phyloP scores from a whole-genome alignment of 1,140 invertebrate genomes.

The Formica selysi region DNA sequence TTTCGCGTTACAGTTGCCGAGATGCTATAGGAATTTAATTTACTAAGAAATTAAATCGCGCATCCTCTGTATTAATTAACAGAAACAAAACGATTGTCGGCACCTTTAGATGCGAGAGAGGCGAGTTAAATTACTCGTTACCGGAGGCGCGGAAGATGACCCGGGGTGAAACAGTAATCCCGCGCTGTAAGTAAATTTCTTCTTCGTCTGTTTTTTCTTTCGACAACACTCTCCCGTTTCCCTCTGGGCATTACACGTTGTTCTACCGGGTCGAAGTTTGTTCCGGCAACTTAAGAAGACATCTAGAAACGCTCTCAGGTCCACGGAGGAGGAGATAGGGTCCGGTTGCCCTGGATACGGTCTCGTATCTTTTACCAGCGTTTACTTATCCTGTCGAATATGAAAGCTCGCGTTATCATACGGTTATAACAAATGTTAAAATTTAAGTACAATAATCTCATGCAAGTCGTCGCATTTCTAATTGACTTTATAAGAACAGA shows the following conservation, averaged over 20 bases:
- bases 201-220: constrained; percentile 70
- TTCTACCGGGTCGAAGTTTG: constrained; percentile 78
- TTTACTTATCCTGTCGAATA: constrained; percentile 72
- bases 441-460: constrained; percentile 18
- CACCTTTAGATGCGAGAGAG: constrained; percentile 28
- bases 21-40: constrained; percentile 54
- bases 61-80: constrained; percentile 50
- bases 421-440: constrained; percentile 46
- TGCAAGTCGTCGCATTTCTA: not conserved
- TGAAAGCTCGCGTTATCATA: constrained; percentile 70
- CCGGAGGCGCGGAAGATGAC: constrained; percentile 18
- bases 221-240: constrained; percentile 56
- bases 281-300: constrained; percentile 80
- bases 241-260: constrained; percentile 79
- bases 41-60: constrained; percentile 56
- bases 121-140: constrained; percentile 60
- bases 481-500: too few species aligned
- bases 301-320: constrained; percentile 78
- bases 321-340: constrained; percentile 72
- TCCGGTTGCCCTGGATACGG: constrained; percentile 80
- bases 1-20: constrained; percentile 25
- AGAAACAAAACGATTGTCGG: constrained; percentile 39
- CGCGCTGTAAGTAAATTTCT: constrained; percentile 75
- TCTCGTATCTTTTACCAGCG: constrained; percentile 69
- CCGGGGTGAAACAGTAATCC: constrained; percentile 65